Evolutionary conservation across 2,888 invertebrate species (phyloP).

Genomic region (Elysia crispata): DNA sequence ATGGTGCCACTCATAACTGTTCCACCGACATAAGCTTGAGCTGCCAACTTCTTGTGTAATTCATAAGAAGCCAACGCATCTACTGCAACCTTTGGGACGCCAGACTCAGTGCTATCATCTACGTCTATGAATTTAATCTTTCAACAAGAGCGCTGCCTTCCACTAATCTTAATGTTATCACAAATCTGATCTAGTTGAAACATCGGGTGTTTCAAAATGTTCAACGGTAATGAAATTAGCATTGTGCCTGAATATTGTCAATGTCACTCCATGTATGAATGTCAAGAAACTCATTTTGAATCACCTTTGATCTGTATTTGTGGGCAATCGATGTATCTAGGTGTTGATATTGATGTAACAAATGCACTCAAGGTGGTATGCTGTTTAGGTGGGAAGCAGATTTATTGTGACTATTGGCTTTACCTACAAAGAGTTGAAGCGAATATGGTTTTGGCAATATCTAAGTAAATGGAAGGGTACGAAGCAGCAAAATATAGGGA

Average conservation of each 20-base stretch:
- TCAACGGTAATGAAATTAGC: not conserved
- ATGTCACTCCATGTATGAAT: not conserved
- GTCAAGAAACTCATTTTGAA: not conserved
- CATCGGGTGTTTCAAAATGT: not conserved
- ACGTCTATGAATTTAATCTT: not conserved
- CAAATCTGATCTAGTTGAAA: not conserved
- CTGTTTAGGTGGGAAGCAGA: too few relatives aligned
- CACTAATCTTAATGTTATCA: not conserved
- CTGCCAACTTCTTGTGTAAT: not conserved
- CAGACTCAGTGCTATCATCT: not conserved
- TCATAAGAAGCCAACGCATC: not conserved
- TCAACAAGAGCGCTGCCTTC: not conserved
- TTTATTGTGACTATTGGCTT: too few relatives aligned
- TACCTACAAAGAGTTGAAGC: too few relatives aligned
- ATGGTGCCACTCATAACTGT: constrained; percentile 1
- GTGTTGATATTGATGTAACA: too few relatives aligned
- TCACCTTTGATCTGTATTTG: not conserved
- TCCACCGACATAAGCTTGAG: not conserved
- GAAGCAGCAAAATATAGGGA: too few relatives aligned
- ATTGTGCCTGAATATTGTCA: not conserved
- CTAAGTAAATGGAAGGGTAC: too few relatives aligned
- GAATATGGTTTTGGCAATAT: too few relatives aligned
- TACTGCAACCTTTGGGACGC: not conserved
- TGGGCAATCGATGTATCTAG: not conserved
- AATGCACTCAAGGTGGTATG: too few relatives aligned